phyloP scores from a whole-genome alignment of 2,113 vertebrate species.

The Neolamprologus kungweensis region DNA sequence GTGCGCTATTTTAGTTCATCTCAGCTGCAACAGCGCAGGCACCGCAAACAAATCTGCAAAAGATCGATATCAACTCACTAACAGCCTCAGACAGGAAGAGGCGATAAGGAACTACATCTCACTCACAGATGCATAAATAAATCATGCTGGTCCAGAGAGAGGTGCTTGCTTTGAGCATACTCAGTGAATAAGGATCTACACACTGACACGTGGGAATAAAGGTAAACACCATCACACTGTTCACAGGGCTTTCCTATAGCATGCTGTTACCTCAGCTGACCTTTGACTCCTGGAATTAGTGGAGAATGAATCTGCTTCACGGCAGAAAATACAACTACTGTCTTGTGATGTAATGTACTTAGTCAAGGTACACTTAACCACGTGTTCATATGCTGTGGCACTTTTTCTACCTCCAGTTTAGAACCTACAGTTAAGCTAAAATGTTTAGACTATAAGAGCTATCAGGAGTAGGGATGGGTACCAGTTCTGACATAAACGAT shows the following conservation, averaged over 20 bases:
- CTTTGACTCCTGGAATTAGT: neutral
- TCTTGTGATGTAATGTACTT: neutral
- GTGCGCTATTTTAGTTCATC: neutral
- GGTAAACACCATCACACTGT: neutral
- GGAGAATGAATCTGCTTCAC: neutral
- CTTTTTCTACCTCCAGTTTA: neutral
- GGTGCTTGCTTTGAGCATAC: neutral
- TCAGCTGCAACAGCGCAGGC: neutral
- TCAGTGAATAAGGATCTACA: neutral
- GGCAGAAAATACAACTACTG: neutral
- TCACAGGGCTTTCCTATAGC: neutral
- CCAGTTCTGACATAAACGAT: neutral
- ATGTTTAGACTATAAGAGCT: neutral
- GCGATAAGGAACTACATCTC: neutral
- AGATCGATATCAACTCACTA: neutral
- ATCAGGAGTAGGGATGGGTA: neutral
- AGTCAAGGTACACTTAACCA: neutral
- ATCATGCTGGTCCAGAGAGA: constrained; percentile 1
- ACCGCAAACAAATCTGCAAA: neutral
- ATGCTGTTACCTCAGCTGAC: neutral
- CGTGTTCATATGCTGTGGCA: neutral
- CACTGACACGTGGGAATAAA: neutral
- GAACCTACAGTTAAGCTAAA: neutral
- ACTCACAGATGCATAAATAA: neutral
- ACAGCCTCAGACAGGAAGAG: neutral